phyloP scores from a whole-genome alignment of 2,888 invertebrate species.

The Diarsia dahlii region DNA sequence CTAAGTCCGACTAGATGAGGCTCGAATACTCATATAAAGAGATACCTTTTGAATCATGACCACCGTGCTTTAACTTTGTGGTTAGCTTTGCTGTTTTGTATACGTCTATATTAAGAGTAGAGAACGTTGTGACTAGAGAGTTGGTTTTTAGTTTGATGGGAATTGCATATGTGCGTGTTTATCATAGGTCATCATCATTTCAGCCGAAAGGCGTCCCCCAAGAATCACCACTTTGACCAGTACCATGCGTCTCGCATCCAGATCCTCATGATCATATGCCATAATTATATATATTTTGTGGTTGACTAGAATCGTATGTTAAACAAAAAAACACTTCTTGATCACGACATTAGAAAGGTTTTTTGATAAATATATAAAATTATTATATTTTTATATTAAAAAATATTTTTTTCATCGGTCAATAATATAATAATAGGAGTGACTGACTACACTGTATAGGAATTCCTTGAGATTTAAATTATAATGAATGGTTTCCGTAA shows the following conservation, averaged over 20 bases:
- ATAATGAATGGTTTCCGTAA: constrained; percentile 17
- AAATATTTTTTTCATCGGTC: neutral
- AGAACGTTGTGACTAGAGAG: neutral
- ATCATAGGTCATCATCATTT: too few species aligned
- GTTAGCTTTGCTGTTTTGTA: neutral
- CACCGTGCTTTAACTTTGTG: neutral
- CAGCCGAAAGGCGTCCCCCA: too few species aligned
- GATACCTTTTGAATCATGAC: neutral
- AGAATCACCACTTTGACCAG: too few species aligned
- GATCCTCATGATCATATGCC: too few species aligned
- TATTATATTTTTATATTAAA: too few species aligned
- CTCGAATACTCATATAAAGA: neutral
- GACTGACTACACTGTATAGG: neutral
- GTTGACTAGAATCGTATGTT: neutral
- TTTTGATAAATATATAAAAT: too few species aligned
- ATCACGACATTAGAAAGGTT: neutral
- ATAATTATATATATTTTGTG: neutral
- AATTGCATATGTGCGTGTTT: neutral
- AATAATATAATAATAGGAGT: neutral
- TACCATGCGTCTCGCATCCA: too few species aligned
- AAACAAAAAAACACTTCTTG: neutral
- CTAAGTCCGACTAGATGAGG: neutral
- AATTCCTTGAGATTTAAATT: constrained; percentile 11
- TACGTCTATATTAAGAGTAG: neutral
- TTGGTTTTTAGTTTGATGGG: neutral